These are phyloP conservation scores for Merops nubicus DNA, from an alignment of 2,113 vertebrate species.

Conservation along the genomic window DNA sequence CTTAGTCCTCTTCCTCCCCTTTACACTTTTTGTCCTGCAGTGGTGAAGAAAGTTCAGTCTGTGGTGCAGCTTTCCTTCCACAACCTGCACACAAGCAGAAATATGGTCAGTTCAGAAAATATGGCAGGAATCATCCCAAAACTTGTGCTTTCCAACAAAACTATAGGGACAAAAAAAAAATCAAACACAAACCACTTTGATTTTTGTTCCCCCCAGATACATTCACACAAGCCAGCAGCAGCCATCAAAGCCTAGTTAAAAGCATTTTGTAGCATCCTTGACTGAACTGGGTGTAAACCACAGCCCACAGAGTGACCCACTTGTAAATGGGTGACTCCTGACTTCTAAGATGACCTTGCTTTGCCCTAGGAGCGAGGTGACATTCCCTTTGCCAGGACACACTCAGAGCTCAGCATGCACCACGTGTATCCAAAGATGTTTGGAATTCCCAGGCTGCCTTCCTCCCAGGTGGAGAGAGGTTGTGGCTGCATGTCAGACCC, in stretches of 20 bases:
- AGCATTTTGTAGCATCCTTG: neutral
- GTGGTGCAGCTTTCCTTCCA: neutral
- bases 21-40: too few relatives aligned
- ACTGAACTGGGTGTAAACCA: neutral
- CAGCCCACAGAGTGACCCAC: neutral
- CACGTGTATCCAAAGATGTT: fast-evolving
- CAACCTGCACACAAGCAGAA: neutral
- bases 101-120: fast-evolving
- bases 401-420: fast-evolving
- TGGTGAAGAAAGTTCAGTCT: fast-evolving
- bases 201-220: neutral
- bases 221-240: neutral
- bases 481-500: fast-evolving
- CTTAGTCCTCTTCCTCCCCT: neutral
- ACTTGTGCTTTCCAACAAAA: fast-evolving
- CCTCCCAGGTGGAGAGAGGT: neutral
- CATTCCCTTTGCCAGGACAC: fast-evolving
- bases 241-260: fast-evolving
- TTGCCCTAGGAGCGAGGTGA: fast-evolving
- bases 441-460: neutral
- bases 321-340: neutral
- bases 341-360: too few relatives aligned
- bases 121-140: neutral
- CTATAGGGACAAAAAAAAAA: too few relatives aligned
- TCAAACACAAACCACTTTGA: too few relatives aligned